Conservation (phyloP, 2,113 vertebrate species). For the Lophius piscatorius region DNA sequence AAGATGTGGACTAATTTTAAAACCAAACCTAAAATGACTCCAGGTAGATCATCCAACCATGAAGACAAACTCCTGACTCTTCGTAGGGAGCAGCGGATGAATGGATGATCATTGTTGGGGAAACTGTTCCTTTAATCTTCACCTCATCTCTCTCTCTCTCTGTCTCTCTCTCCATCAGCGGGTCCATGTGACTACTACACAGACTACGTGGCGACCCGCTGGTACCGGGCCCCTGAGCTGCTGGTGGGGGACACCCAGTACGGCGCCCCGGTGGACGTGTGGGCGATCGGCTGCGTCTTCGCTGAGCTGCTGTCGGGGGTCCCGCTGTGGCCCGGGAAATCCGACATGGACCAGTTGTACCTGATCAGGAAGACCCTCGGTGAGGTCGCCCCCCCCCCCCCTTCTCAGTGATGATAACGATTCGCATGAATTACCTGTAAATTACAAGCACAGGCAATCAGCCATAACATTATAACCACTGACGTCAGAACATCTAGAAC, state of each 20-base stretch:
- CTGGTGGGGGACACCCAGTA: slow-evolving; percentile 95
- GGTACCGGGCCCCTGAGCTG: slow-evolving; percentile 94
- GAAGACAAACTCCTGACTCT: no score
- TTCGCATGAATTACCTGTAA: no score
- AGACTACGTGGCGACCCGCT: slow-evolving; percentile 94
- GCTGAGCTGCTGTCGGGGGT: slow-evolving; percentile 89
- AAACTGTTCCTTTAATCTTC: not conserved
- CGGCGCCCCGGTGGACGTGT: slow-evolving; percentile 91
- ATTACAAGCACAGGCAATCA: no score
- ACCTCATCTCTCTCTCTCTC: not conserved
- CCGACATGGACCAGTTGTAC: slow-evolving; percentile 94
- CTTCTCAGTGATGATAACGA: no score
- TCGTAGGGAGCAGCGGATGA: no score
- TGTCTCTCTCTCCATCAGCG: slow-evolving; percentile 71
- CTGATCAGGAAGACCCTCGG: slow-evolving; percentile 92
- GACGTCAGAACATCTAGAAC: no score
- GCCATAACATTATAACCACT: no score
- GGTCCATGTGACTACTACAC: slow-evolving; percentile 94
- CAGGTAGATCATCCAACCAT: no score
- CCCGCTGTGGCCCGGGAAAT: slow-evolving; percentile 94
- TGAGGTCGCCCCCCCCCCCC: no score
- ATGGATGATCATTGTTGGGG: no score
- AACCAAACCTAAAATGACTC: no score
- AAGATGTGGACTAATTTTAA: no score
- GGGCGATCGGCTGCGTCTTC: slow-evolving; percentile 94